Evolutionary conservation across 2,113 vertebrate species (phyloP).

Genomic region (Pampusana beccarii): DNA sequence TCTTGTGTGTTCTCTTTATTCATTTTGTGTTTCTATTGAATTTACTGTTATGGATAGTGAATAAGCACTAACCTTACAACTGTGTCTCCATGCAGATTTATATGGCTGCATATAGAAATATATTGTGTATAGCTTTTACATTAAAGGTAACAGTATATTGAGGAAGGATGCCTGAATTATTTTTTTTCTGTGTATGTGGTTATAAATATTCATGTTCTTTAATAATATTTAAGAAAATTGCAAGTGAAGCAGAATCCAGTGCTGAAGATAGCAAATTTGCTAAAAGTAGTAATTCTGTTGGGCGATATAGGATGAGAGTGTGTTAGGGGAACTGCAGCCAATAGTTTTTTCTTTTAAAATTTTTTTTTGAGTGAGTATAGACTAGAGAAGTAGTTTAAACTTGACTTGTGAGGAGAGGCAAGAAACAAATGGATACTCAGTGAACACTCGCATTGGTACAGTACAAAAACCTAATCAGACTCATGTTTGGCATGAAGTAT

Average conservation of each 20-base stretch:
- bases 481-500: not conserved
- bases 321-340: not conserved
- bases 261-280: not conserved
- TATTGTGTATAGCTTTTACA: not conserved
- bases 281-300: not conserved
- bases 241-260: not conserved
- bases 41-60: not conserved
- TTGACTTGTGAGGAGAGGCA: not conserved
- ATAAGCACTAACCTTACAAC: not conserved
- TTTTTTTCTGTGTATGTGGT: not conserved
- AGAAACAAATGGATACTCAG: not conserved
- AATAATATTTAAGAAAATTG: not conserved
- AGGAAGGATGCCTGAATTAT: not conserved
- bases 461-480: not conserved
- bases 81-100: not conserved
- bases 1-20: not conserved
- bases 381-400: not conserved
- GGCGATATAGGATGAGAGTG: not conserved
- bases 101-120: not conserved
- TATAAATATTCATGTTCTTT: not conserved
- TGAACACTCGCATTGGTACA: not conserved
- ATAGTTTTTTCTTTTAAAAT: rapidly evolving
- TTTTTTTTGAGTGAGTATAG: not conserved
- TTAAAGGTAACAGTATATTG: not conserved
- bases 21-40: not conserved